Conservation (phyloP, 2,888 invertebrate genomes). For the Scelioninae gen. 2 region DNA sequence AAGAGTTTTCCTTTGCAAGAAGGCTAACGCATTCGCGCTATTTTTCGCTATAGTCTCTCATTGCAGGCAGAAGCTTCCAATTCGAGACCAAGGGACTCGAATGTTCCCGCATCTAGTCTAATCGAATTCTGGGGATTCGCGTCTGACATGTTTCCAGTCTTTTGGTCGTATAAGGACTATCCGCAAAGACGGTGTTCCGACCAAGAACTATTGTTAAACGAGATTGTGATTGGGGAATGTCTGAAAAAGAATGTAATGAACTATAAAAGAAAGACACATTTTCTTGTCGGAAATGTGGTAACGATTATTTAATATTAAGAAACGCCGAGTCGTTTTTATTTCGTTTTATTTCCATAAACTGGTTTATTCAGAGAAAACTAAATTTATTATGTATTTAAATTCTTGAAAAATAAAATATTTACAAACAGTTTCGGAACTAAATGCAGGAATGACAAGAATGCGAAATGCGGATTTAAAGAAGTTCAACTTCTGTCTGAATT, state of each 20-base stretch:
- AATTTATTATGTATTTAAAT: too few species aligned
- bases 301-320: not conserved
- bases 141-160: conserved; percentile 57
- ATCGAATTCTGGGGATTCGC: conserved; percentile 68
- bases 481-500: too few species aligned
- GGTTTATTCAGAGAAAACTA: too few species aligned
- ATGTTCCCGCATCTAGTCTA: conserved; percentile 64
- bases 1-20: conserved; percentile 11
- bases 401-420: too few species aligned
- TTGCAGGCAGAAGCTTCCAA: conserved; percentile 65
- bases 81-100: conserved; percentile 67
- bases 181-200: conserved; percentile 55
- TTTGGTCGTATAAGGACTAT: conserved; percentile 52
- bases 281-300: not conserved
- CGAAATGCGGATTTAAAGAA: too few species aligned
- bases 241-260: conserved; percentile 45
- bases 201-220: conserved; percentile 57
- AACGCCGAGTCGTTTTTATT: not conserved
- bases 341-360: too few species aligned
- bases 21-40: conserved; percentile 24
- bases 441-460: too few species aligned
- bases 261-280: conserved; percentile 15
- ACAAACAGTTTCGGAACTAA: too few species aligned
- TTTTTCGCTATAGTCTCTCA: conserved; percentile 58
- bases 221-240: conserved; percentile 45